Conservation (phyloP, 2,797 vertebrate genomes). For the Anabacerthia variegaticeps region DNA sequence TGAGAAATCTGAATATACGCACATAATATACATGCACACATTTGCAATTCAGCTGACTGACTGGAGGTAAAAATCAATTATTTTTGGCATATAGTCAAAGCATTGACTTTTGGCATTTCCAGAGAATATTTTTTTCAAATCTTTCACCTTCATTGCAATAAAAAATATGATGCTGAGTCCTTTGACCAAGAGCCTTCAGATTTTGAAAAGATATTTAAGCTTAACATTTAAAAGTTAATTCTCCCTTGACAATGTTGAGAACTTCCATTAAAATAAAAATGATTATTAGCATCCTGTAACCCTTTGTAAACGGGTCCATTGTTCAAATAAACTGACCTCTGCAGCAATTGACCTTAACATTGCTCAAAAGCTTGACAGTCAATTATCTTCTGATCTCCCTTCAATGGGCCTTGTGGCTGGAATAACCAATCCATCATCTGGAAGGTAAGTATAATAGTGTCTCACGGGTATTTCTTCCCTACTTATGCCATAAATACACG, state of each 20-base stretch:
- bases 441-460: constrained; percentile 71
- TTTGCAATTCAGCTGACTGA: constrained; percentile 30
- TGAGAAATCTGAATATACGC: not conserved
- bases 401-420: constrained; percentile 69
- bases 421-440: constrained; percentile 75
- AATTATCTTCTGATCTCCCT: constrained; percentile 77
- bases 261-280: constrained; percentile 68
- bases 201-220: constrained; percentile 60
- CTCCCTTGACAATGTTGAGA: constrained; percentile 55
- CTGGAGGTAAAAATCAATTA: constrained; percentile 32
- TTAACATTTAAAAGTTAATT: constrained; percentile 66
- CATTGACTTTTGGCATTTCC: constrained; percentile 11
- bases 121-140: constrained; percentile 7
- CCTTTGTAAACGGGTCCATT: constrained; percentile 67
- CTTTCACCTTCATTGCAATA: constrained; percentile 28
- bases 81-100: constrained; percentile 53
- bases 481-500: not conserved
- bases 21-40: not conserved
- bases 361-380: constrained; percentile 76
- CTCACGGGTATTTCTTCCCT: constrained; percentile 38
- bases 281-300: constrained; percentile 70
- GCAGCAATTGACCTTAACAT: constrained; percentile 75
- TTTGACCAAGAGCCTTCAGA: constrained; percentile 17
- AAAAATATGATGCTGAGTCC: not conserved
- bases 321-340: constrained; percentile 75